Conservation (phyloP, 2,888 invertebrate genomes). For the Merodon equestris region DNA sequence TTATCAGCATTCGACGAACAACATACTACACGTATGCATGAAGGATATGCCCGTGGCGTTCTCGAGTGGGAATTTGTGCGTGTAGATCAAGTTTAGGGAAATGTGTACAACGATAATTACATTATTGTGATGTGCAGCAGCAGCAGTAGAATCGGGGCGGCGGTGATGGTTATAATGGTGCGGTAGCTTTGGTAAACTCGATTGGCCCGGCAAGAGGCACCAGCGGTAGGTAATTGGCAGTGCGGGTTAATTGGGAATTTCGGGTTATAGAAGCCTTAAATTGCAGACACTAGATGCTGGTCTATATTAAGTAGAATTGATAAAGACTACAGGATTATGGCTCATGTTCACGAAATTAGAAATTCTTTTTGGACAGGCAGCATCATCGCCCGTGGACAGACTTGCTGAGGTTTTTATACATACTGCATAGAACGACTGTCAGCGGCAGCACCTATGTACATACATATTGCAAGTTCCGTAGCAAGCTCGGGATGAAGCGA, state of each 20-base stretch:
- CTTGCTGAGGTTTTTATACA: too few relatives aligned
- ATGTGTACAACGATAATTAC: conserved; percentile 68
- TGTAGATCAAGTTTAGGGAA: conserved; percentile 65
- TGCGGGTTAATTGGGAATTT: conserved; percentile 66
- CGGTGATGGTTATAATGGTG: conserved; percentile 3
- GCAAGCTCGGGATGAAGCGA: background rate
- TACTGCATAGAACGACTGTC: too few relatives aligned
- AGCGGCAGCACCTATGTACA: background rate
- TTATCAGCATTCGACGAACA: conserved; percentile 4
- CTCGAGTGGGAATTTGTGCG: conserved; percentile 59
- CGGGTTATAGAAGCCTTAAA: conserved; percentile 59
- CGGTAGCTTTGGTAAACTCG: conserved; percentile 13
- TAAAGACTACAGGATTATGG: conserved; percentile 20
- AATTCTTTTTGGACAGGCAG: conserved; percentile 56
- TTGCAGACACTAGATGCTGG: conserved; percentile 57
- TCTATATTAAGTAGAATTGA: conserved; percentile 48
- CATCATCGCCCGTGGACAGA: too few relatives aligned
- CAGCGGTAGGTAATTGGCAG: conserved; percentile 64
- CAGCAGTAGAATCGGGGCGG: conserved; percentile 2
- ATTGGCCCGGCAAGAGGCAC: conserved; percentile 44
- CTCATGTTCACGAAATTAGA: conserved; percentile 48
- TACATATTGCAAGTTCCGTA: background rate
- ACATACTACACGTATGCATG: conserved; percentile 36
- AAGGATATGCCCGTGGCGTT: conserved; percentile 46
- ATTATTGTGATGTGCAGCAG: conserved; percentile 62